Evolutionary conservation across 2,797 vertebrate species (phyloP).

Genomic region (Scarus forsteni): DNA sequence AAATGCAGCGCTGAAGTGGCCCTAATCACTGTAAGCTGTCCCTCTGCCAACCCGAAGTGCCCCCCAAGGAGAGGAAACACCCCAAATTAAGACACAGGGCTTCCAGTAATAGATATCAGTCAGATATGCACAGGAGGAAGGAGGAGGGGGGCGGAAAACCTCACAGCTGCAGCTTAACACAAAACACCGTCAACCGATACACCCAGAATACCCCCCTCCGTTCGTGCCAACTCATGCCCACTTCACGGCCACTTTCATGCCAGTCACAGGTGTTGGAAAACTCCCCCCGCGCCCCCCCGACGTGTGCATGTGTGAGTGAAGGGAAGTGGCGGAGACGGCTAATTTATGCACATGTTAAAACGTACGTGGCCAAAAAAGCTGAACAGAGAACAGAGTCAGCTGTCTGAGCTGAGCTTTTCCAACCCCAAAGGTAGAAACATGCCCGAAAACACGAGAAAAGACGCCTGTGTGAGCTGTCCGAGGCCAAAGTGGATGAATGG

Average conservation of each 20-base stretch:
- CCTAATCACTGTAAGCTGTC: slow-evolving; percentile 73
- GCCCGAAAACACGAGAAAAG: slow-evolving; percentile 44
- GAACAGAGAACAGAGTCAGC: slow-evolving; percentile 55
- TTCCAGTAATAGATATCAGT: slow-evolving; percentile 72
- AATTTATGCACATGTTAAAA: slow-evolving; percentile 26
- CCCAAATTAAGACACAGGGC: slow-evolving; percentile 70
- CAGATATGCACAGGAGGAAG: slow-evolving; percentile 7
- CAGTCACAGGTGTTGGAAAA: slow-evolving; percentile 63
- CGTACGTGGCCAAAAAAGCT: neutral
- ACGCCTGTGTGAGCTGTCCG: slow-evolving; percentile 40
- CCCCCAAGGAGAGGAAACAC: slow-evolving; percentile 51
- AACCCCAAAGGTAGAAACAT: slow-evolving; percentile 43
- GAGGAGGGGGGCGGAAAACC: slow-evolving; percentile 1
- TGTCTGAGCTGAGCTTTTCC: slow-evolving; percentile 31
- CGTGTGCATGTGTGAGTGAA: slow-evolving; percentile 19
- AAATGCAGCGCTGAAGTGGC: slow-evolving; percentile 57
- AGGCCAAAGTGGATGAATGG: slow-evolving; percentile 42
- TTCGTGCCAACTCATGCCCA: slow-evolving; percentile 45
- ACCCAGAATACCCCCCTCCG: neutral
- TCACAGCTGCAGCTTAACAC: slow-evolving; percentile 32
- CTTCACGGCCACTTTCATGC: slow-evolving; percentile 55
- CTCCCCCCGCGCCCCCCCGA: slow-evolving; percentile 17
- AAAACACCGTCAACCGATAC: slow-evolving; percentile 31
- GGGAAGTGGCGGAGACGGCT: slow-evolving; percentile 14
- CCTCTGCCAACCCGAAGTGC: slow-evolving; percentile 48